Conservation (phyloP, 2,888 invertebrate species). For the Epinotia bilunana region DNA sequence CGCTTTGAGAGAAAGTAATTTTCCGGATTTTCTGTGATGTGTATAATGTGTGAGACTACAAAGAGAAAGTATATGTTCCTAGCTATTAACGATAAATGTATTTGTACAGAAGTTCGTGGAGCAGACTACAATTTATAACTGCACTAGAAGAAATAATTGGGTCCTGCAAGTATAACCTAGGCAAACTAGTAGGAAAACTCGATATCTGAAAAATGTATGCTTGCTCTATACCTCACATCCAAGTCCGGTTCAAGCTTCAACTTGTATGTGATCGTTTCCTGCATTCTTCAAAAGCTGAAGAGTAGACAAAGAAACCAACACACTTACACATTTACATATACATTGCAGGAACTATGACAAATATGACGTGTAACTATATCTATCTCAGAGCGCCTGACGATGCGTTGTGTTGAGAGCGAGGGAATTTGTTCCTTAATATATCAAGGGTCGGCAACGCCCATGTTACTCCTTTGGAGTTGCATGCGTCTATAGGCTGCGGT, state of each 20-base stretch:
- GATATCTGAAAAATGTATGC: background rate
- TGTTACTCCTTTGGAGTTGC: too few species aligned
- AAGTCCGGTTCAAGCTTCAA: background rate
- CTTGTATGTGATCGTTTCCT: background rate
- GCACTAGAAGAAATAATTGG: background rate
- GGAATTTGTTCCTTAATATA: too few species aligned
- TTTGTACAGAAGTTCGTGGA: background rate
- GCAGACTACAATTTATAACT: background rate
- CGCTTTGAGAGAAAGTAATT: slow-evolving; percentile 18
- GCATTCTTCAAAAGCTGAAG: background rate
- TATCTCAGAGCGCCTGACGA: too few species aligned
- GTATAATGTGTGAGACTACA: background rate
- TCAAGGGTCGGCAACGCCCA: too few species aligned
- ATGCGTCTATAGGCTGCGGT: too few species aligned
- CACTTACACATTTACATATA: background rate
- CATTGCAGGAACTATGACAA: too few species aligned
- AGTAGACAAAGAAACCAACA: background rate
- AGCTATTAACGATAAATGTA: background rate
- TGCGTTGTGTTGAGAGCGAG: too few species aligned
- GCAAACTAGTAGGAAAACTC: background rate
- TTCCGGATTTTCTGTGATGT: slow-evolving; percentile 11
- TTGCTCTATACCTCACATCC: background rate
- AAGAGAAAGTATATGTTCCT: background rate
- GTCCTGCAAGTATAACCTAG: background rate
- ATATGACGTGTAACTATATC: too few species aligned